phyloP scores from a whole-genome alignment of 1,140 invertebrate species.

The Drosophila ogumai region DNA sequence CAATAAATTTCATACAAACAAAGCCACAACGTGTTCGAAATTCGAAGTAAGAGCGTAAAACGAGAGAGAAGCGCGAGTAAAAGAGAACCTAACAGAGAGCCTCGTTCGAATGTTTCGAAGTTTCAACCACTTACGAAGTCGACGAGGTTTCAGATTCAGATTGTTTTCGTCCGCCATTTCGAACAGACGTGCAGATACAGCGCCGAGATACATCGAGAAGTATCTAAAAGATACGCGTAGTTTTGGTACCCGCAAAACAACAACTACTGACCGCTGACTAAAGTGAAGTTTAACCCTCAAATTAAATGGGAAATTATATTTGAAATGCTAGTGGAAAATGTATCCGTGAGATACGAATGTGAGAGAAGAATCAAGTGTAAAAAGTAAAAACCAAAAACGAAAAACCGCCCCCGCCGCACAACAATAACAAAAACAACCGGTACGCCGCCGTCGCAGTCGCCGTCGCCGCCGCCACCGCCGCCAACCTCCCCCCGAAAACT shows the following conservation, averaged over 20 bases:
- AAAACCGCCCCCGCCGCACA: conserved; percentile 73
- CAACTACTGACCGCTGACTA: conserved; percentile 38
- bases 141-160: conserved; percentile 32
- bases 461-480: conserved; percentile 14
- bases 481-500: conserved; percentile 43
- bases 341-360: conserved; percentile 41
- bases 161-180: conserved; percentile 58
- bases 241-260: conserved; percentile 21
- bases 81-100: conserved; percentile 4
- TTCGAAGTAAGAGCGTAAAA: conserved; percentile 9
- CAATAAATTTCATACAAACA: neutral
- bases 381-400: conserved; percentile 37
- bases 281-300: conserved; percentile 33
- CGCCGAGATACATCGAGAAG: conserved; percentile 42
- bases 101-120: conserved; percentile 20
- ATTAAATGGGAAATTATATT: conserved; percentile 12
- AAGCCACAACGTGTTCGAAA: conserved; percentile 20
- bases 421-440: conserved; percentile 58
- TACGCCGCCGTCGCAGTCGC: conserved; percentile 12
- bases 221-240: conserved; percentile 57
- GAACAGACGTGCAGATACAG: conserved; percentile 49
- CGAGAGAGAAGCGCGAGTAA: neutral
- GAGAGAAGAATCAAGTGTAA: conserved; percentile 45
- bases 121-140: conserved; percentile 23
- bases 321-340: conserved; percentile 31